phyloP scores from a whole-genome alignment of 2,113 vertebrate species.

The Uria lomvia region DNA sequence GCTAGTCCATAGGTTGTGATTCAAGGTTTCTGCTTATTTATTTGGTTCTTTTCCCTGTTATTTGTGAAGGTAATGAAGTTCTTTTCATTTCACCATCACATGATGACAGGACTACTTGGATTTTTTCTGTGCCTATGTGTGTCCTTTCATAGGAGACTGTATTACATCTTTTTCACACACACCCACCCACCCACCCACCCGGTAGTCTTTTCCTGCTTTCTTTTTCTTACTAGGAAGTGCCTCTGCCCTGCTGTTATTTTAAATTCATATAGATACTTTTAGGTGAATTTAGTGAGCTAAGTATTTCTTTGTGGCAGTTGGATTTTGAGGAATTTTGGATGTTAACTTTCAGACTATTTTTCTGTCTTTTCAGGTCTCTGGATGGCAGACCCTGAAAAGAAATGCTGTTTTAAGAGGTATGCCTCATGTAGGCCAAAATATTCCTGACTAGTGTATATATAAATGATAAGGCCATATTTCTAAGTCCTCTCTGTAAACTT shows the following conservation, averaged over 20 bases:
- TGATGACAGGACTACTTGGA: neutral
- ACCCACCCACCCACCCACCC: no score
- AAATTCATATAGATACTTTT: neutral
- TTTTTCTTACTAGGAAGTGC: neutral
- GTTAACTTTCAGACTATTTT: slow-evolving; percentile 49
- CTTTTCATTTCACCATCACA: neutral
- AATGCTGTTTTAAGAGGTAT: slow-evolving; percentile 70
- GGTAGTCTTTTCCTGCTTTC: neutral
- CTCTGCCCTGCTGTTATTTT: neutral
- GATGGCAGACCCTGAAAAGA: slow-evolving; percentile 70
- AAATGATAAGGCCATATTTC: neutral
- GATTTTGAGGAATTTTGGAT: neutral
- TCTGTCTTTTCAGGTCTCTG: slow-evolving; percentile 70
- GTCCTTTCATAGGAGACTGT: neutral
- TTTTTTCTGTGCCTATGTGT: neutral
- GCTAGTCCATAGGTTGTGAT: neutral
- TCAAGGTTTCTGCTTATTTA: neutral
- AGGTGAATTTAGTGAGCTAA: neutral
- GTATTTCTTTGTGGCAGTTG: neutral
- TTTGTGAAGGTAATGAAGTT: neutral
- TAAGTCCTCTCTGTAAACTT: neutral
- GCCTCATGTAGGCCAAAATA: slow-evolving; percentile 14
- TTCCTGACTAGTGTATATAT: neutral
- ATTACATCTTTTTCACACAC: neutral
- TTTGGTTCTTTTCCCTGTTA: neutral